Evolutionary conservation across 2,797 vertebrate genomes (phyloP).

Genomic region (Chelidonichthys spinosus): DNA sequence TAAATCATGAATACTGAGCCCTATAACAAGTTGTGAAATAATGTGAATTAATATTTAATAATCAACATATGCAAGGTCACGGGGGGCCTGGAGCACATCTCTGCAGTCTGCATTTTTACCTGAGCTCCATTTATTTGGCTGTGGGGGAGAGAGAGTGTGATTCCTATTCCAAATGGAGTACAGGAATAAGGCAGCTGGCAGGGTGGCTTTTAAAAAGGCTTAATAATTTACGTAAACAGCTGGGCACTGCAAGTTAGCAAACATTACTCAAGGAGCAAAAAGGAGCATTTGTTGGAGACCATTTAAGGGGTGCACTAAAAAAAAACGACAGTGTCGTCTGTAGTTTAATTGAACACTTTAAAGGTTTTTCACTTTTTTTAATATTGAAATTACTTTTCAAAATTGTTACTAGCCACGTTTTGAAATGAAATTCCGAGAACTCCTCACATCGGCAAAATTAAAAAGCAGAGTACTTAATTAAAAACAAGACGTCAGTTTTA

Average conservation of each 20-base stretch:
- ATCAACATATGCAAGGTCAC: conserved; percentile 24
- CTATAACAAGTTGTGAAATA: conserved; percentile 5
- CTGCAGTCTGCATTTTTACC: background rate
- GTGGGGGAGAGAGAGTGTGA: background rate
- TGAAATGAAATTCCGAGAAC: background rate
- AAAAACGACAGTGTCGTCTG: background rate
- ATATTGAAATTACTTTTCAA: background rate
- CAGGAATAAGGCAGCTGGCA: background rate
- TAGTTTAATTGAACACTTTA: background rate
- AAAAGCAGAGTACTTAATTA: background rate
- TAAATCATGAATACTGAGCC: conserved; percentile 6
- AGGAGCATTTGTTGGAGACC: background rate
- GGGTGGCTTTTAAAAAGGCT: background rate
- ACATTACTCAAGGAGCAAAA: conserved; percentile 5
- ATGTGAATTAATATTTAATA: conserved; percentile 7
- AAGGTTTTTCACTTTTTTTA: background rate
- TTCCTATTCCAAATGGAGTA: background rate
- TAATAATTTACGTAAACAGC: background rate
- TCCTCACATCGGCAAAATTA: background rate
- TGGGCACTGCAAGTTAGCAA: background rate
- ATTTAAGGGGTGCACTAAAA: background rate
- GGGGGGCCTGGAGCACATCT: conserved; percentile 1
- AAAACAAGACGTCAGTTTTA: background rate
- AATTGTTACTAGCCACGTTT: background rate
- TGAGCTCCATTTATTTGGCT: conserved; percentile 1